Evolutionary conservation across 1,140 invertebrate species (phyloP), one percentile per base, ranked within the genome.

Genomic region (Pachyrhynchus sulphureomaculatus): DNA sequence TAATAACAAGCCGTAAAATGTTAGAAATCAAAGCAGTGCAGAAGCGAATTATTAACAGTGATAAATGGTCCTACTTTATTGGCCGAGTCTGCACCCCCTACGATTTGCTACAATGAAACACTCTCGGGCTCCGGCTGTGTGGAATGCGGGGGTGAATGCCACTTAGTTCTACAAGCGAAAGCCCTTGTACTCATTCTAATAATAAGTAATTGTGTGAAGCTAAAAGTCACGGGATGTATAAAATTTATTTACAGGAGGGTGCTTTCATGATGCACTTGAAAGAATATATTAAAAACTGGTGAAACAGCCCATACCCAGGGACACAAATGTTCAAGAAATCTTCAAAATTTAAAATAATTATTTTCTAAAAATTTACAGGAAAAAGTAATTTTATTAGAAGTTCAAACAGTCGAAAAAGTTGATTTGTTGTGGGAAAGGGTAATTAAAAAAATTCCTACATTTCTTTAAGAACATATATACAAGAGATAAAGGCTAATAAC

Each of bases 1-100:
- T 53, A 62, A 62, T 56, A 56, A 62, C 60, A 56, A 62, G 60
- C 49, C 12, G 51, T 62, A 62, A 62, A 62, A 62, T 34, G 60
- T 52, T 52, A 55, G 60, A 62, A 62, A 62, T 62, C 60, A 62
- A 62, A 62, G 60, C 60, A 55, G 36, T 53, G 26, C 58, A 55
- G 48, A 58, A 61, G 57, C 45, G 62, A 68, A 67, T 69, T 67
- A 65, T 71, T 68, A 70, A 53, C 67, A 70, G 66, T 72, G 70
- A 71, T 72, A 73, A 68, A 71, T 72, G 68, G 67, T 57, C 66
- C 39, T 63, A 59, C 67, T 68, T 74, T 70, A 72, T 70, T 66
- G 69, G 52, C 62, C 63, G 45, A 34, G 45, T 32, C 21, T 33
- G 37, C 47, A n/a, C 51, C 65, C 66, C 68, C 59, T 54, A 44